Conservation (phyloP, 1,140 invertebrate genomes). For the Vanessa tameamea region DNA sequence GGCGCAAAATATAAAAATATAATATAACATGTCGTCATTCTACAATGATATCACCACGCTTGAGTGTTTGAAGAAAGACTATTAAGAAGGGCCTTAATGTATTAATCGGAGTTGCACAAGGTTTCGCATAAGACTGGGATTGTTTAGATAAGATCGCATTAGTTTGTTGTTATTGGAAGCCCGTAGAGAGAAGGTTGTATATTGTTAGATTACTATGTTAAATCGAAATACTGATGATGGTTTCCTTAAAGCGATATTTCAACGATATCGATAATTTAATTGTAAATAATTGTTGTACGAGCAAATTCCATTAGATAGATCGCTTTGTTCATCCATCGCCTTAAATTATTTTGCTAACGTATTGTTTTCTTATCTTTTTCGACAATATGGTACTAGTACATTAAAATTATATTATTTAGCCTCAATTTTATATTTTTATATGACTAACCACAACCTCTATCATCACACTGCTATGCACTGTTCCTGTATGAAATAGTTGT, state of each 20-base stretch:
- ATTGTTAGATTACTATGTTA: slow-evolving; percentile 24
- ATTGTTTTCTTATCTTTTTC: slow-evolving; percentile 17
- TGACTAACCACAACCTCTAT: slow-evolving; percentile 8
- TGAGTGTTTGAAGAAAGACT: slow-evolving; percentile 40
- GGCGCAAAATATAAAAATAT: slow-evolving; percentile 53
- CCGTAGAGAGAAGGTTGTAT: slow-evolving; percentile 23
- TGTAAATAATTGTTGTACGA: slow-evolving; percentile 34
- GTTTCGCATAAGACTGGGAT: slow-evolving; percentile 71
- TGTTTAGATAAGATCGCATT: slow-evolving; percentile 53
- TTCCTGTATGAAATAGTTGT: slow-evolving; percentile 21
- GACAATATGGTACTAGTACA: neutral
- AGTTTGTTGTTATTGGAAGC: slow-evolving; percentile 38
- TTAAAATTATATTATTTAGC: neutral
- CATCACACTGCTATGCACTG: slow-evolving; percentile 15
- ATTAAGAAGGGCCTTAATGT: slow-evolving; percentile 53
- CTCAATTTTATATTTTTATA: slow-evolving; percentile 23
- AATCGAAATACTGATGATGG: slow-evolving; percentile 15
- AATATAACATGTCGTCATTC: slow-evolving; percentile 31
- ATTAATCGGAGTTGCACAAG: slow-evolving; percentile 56
- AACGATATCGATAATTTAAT: slow-evolving; percentile 27
- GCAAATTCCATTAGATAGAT: slow-evolving; percentile 25
- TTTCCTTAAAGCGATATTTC: slow-evolving; percentile 18
- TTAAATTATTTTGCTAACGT: slow-evolving; percentile 25
- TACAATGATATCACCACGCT: slow-evolving; percentile 33
- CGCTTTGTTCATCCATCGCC: slow-evolving; percentile 29